Evolutionary conservation across 1,140 invertebrate genomes (phyloP), one percentile per base, ranked within the genome.

Genomic region (Branchinecta lynchi): DNA sequence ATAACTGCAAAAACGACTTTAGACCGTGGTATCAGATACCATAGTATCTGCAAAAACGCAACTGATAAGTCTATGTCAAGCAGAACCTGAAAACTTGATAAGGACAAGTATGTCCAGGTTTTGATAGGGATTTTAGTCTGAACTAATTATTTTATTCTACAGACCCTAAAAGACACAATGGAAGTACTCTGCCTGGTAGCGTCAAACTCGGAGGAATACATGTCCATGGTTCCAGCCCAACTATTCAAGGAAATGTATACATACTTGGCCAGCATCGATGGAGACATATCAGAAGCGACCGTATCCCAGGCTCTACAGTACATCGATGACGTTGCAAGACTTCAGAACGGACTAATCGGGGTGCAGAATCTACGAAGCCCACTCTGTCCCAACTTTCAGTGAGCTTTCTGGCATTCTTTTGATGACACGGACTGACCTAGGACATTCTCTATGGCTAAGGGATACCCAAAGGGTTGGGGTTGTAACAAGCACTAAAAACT

Each of bases 151-250:
- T 32, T 20, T 60, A 15, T 6, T 60, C 6, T 60, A 15, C 6
- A 60, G 51, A 60, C 51, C 12, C 51, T 60, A 20, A 60, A 60
- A 60, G 51, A 60, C 51, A 60, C 51, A 15, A 60, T 60, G 51
- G 51, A 60, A 20, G 51, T 60, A 15, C 51, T 60, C 17, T 60
- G 51, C 51, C 17, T 60, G 17, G 51, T 60, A 15, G 51, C 51
- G 17, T 60, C 51, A 12, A 60, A 60, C 51, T 60, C 51, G 12
- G 51, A 60, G 3, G 51, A 60, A 20, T 60, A 60, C 17, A 60
- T 60, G 51, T 60, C 51, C 17, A 60, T 60, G 51, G 51, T 60
- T 12, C 51, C 51, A 60, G 51, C 51, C 17, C 51, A 60, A 60
- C 51, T 60, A 15, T 60, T 60, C 17, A 60, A 60, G 51, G 51